Evolutionary conservation across 2,113 vertebrate species (phyloP).

Genomic region (Romanogobio albipinnatus): DNA sequence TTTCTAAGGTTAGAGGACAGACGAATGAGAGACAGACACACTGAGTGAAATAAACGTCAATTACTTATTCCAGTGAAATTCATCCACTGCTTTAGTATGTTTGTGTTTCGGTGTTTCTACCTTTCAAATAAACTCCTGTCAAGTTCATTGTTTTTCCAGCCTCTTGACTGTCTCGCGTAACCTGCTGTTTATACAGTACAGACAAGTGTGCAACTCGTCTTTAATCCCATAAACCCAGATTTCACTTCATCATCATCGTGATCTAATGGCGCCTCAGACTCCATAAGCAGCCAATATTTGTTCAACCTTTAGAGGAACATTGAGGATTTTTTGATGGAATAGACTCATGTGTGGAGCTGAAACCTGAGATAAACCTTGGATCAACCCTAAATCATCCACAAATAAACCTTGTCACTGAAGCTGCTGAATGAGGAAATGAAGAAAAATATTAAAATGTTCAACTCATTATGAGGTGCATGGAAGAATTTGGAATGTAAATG

Average conservation of each 20-base stretch:
- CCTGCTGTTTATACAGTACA: conserved; percentile 3
- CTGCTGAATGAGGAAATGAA: neutral
- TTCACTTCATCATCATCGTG: neutral
- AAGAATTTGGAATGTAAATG: no score
- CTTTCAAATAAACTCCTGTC: neutral
- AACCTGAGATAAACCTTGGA: neutral
- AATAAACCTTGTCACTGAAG: neutral
- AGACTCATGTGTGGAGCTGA: neutral
- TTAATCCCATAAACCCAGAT: conserved; percentile 3
- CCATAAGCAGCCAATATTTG: neutral
- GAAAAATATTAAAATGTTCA: no score
- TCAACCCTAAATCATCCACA: neutral
- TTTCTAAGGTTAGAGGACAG: neutral
- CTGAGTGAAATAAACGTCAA: neutral
- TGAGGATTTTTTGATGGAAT: neutral
- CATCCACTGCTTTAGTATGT: neutral
- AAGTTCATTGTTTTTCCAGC: neutral
- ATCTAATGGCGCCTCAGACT: conserved; percentile 1
- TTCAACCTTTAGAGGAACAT: conserved; percentile 6
- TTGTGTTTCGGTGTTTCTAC: neutral
- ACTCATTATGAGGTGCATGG: no score
- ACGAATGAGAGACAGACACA: neutral
- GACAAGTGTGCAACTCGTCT: neutral
- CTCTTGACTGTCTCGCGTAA: conserved; percentile 17
- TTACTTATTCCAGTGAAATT: neutral